Base-by-base conservation (phyloP, 2,797 vertebrate species). In the Acanthurus lineatus region DNA sequence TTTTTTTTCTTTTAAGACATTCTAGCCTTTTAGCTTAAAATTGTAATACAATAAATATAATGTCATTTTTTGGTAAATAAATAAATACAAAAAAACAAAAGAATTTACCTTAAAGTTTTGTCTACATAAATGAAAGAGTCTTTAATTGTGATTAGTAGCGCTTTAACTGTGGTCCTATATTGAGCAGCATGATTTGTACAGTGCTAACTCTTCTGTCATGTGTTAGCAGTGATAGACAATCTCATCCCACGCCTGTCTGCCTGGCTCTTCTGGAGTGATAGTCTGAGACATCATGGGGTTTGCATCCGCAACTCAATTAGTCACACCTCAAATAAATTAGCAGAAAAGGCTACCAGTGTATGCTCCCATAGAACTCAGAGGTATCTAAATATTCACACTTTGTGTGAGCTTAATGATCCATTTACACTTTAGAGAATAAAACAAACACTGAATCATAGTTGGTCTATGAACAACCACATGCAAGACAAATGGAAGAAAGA, bases 191-290 rank as follows among this genome's bases (percentile, higher is more conserved):
- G 82, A 91, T 90, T 88, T 89, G 73, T 84, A 86, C 85, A 82
- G 77, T 53, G 57, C 68, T 91, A 79, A 69, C 60, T 85, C 64
- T 60, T 48, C 56, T 89, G 82, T 86, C 81, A 81, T 82, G 85
- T 86, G 85, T 86, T 82, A 72, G 82, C 73, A 44, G 84, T 88
- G 88, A 88, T 80, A 83, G 91, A 91, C 89, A 83, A 76, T 76
- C 86, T 77, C 81, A 88, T 91, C 89, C 84, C 83, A 92, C 83
- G 90, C 90, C 78, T 91, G 90, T 93, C 92, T 83, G 84, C 80
- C 76, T 28, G 73, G 28, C 89, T 92, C 89, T 86, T 88, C 80
- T 82, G 71, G 73, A 89, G 82, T 78, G 89, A 91, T 82, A 79
- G 85, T 79, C 84, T 79, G 81, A 91, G 83, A 87, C 86, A 44